These are phyloP conservation scores for Lasiurus borealis DNA, from an alignment of 2,113 vertebrate species.

Conservation along the genomic window DNA sequence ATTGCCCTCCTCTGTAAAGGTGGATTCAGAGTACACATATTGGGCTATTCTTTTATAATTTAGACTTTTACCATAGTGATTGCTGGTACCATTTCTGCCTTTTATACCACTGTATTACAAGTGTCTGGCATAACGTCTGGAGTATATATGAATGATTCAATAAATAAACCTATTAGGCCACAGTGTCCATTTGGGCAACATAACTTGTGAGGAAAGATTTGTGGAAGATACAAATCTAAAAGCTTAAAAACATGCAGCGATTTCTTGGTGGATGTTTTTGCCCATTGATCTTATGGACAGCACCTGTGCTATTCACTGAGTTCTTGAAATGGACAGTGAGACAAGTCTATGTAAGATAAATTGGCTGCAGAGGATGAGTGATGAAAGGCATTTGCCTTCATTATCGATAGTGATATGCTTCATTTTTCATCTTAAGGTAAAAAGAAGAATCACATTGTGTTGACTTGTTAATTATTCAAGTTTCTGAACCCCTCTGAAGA, in stretches of 20 bases:
- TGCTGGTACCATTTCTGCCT: background rate
- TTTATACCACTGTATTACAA: background rate
- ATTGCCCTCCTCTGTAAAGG: background rate
- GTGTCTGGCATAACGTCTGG: background rate
- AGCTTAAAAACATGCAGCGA: background rate
- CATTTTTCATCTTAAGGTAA: slow-evolving; percentile 82
- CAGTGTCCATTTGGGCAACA: background rate
- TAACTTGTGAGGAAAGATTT: background rate
- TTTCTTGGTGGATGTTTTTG: slow-evolving; percentile 64
- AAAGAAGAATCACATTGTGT: slow-evolving; percentile 69
- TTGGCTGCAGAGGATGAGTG: slow-evolving; percentile 82
- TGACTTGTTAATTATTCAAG: slow-evolving; percentile 82
- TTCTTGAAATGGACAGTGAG: slow-evolving; percentile 73
- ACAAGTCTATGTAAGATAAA: slow-evolving; percentile 81
- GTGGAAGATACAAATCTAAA: background rate
- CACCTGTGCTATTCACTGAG: slow-evolving; percentile 71
- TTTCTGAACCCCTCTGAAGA: slow-evolving; percentile 60
- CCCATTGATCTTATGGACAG: slow-evolving; percentile 55
- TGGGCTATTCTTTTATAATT: background rate
- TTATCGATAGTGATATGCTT: slow-evolving; percentile 84
- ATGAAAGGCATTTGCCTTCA: slow-evolving; percentile 85
- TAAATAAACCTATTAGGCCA: background rate
- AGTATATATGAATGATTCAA: background rate
- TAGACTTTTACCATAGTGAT: background rate
- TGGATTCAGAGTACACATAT: fast-evolving